Percentiles rank a stretch among this genome's conserved stretches.
These are phyloP conservation scores for Euthynnus affinis DNA, from an alignment of 2,797 vertebrate genomes.

Conservation along the genomic window DNA sequence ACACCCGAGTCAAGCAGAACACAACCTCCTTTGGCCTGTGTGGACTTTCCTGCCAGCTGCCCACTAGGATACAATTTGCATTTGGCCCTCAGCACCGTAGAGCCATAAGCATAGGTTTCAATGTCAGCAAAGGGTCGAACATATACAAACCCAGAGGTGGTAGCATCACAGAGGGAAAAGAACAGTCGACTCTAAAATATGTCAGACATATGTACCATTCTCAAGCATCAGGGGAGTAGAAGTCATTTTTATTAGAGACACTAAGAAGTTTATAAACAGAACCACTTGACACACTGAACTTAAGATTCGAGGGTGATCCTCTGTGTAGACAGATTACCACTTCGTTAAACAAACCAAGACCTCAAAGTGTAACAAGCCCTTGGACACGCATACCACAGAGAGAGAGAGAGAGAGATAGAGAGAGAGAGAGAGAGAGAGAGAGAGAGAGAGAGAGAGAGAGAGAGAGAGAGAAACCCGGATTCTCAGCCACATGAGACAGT, in stretches of 20 bases:
- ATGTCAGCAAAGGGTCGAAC: constrained; percentile 56
- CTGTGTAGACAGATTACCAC: constrained; percentile 85
- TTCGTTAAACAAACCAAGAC: constrained; percentile 81
- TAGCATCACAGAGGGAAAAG: constrained; percentile 10
- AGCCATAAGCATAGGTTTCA: constrained; percentile 64
- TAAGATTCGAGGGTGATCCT: constrained; percentile 72
- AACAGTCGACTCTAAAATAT: constrained; percentile 17
- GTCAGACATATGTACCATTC: constrained; percentile 32
- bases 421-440: no score
- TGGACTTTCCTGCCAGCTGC: constrained; percentile 41
- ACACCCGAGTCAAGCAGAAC: constrained; percentile 49
- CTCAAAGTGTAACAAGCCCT: constrained; percentile 76
- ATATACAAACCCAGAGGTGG: constrained; percentile 52
- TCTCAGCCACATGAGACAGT: constrained; percentile 80
- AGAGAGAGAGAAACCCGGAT: constrained; percentile 64
- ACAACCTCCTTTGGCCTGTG: constrained; percentile 52
- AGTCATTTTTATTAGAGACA: constrained; percentile 65
- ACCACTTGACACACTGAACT: constrained; percentile 75
- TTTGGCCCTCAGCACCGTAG: constrained; percentile 58
- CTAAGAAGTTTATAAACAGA: constrained; percentile 72
- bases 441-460: no score
- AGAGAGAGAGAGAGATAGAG: constrained; percentile 61
- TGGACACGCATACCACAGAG: constrained; percentile 71
- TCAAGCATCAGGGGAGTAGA: not conserved
- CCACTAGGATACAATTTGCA: constrained; percentile 70